Percentiles rank a stretch among this genome's conserved stretches.
phyloP scores from a whole-genome alignment of 37 sponge, comb jelly and placozoan genomes.

The Haliclona indistincta region DNA sequence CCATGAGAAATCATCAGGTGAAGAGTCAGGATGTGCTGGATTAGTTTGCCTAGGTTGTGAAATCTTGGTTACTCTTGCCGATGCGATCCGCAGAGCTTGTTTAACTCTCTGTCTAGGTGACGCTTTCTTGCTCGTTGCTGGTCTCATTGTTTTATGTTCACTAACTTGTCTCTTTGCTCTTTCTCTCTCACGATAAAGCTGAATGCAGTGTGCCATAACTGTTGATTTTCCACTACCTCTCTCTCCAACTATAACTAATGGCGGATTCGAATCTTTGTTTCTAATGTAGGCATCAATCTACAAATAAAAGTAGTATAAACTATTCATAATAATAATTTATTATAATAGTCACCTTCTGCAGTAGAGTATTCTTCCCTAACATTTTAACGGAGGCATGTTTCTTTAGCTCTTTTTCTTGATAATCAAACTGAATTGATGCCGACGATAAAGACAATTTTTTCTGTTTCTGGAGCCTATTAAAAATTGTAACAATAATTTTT shows the following conservation, averaged over 20 bases:
- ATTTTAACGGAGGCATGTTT: neutral
- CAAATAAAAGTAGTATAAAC: neutral
- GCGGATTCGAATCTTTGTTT: neutral
- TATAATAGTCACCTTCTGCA: neutral
- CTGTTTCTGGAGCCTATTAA: neutral
- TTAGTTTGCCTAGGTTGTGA: constrained; percentile 2
- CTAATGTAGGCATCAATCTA: constrained; percentile 38
- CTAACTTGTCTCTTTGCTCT: neutral
- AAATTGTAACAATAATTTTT: neutral
- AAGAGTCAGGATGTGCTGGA: neutral
- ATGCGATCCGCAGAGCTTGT: neutral
- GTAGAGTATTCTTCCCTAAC: neutral
- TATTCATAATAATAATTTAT: neutral
- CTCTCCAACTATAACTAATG: constrained; percentile 37
- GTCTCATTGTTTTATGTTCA: neutral
- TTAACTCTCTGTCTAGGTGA: too few relatives aligned
- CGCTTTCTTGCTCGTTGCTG: neutral
- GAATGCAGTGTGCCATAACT: constrained; percentile 13
- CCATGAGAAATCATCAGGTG: constrained; percentile 7
- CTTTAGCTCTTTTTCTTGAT: neutral
- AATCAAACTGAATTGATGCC: neutral
- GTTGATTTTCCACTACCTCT: constrained; percentile 41
- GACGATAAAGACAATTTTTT: neutral
- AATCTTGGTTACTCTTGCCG: neutral
- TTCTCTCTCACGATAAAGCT: constrained; percentile 5